Percentiles rank a stretch among this genome's conserved stretches.
Conservation (phyloP, 2,797 vertebrate species). For the Takifugu ocellatus region DNA sequence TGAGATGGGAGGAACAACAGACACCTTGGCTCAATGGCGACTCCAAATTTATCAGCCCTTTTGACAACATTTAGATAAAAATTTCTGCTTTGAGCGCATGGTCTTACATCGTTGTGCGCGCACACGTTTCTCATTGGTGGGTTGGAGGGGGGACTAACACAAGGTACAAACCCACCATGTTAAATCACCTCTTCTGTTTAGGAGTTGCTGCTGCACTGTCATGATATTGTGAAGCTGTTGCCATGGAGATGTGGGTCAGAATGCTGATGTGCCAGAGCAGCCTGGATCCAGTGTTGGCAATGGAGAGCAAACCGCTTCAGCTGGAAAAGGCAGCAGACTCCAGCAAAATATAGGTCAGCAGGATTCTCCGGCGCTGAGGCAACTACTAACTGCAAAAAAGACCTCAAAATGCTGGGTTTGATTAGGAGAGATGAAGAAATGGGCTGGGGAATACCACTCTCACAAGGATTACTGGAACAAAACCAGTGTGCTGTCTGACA, state of each 20-base stretch:
- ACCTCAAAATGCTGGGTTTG: too few species aligned
- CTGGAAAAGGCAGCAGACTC: slow-evolving; percentile 74
- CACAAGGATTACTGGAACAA: too few species aligned
- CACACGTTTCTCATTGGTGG: too few species aligned
- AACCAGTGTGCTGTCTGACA: too few species aligned
- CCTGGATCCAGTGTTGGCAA: slow-evolving; percentile 71
- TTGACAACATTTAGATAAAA: slow-evolving; percentile 4
- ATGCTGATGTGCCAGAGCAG: slow-evolving; percentile 73
- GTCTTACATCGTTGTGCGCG: too few species aligned
- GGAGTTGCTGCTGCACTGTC: slow-evolving; percentile 30
- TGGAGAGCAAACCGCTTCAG: slow-evolving; percentile 53
- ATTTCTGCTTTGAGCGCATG: background rate
- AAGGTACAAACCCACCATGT: slow-evolving; percentile 27
- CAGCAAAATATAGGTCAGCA: slow-evolving; percentile 84
- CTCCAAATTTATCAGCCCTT: slow-evolving; percentile 11
- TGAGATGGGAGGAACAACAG: slow-evolving; percentile 33
- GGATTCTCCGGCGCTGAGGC: slow-evolving; percentile 80
- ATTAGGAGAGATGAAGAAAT: too few species aligned
- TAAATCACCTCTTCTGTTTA: slow-evolving; percentile 7
- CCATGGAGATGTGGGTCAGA: slow-evolving; percentile 87
- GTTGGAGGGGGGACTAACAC: slow-evolving; percentile 5
- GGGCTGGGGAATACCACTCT: too few species aligned
- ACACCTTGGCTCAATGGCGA: slow-evolving; percentile 43
- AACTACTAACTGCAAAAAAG: slow-evolving; percentile 43
- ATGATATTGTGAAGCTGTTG: slow-evolving; percentile 71